A percentile compares a stretch with the other conserved stretches of the same genome.
These are phyloP conservation scores for Poecilia latipinna DNA, from an alignment of 2,113 vertebrate species.

Conservation along the genomic window DNA sequence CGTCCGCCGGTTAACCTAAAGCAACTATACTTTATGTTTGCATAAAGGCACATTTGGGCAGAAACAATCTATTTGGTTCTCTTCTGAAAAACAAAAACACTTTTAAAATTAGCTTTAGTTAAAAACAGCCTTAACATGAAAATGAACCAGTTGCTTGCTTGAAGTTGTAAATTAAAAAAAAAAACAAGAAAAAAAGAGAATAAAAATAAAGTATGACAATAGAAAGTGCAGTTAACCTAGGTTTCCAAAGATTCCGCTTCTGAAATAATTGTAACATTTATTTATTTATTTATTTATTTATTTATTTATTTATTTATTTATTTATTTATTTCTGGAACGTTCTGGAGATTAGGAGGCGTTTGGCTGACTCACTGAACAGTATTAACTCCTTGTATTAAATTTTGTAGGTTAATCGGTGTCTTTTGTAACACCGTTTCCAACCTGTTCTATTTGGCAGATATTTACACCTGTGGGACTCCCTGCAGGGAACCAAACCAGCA, in stretches of 20 bases:
- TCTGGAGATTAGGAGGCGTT: neutral
- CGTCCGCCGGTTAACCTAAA: neutral
- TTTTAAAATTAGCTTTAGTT: neutral
- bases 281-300: neutral
- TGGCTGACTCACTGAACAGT: neutral
- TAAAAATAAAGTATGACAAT: no score
- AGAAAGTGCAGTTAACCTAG: no score
- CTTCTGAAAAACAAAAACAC: neutral
- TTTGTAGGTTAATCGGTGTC: neutral
- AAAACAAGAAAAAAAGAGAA: no score
- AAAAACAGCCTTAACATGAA: neutral
- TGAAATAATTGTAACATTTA: neutral
- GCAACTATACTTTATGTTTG: no score
- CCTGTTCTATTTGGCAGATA: conserved; percentile 15
- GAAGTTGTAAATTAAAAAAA: no score
- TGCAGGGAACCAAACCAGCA: conserved; percentile 23
- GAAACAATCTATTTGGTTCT: neutral
- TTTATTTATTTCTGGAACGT: neutral
- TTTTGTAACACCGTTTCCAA: neutral
- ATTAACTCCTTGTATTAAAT: conserved; percentile 3
- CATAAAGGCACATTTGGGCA: neutral
- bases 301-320: neutral
- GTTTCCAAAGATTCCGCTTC: no score
- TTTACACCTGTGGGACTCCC: conserved; percentile 17
- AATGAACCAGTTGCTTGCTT: no score